phyloP scores from a whole-genome alignment of 2,113 vertebrate genomes.

The Cottus gobio region DNA sequence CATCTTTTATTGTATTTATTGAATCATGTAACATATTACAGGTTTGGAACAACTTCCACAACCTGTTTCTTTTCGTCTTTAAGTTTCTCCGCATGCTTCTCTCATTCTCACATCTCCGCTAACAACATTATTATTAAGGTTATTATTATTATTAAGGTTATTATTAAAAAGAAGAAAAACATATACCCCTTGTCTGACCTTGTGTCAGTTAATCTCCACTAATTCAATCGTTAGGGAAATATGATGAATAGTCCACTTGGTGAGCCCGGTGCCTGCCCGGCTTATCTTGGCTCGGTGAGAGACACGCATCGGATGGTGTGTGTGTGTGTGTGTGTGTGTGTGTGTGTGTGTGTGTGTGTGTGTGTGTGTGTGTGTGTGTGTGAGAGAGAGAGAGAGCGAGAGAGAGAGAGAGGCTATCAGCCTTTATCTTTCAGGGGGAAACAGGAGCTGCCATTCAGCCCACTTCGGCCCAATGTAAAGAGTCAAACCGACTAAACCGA shows the following conservation, averaged over 20 bases:
- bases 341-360: constrained; percentile 9
- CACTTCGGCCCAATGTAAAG: constrained; percentile 17
- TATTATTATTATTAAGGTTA: not conserved
- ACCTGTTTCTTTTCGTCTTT: not conserved
- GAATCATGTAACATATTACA: not conserved
- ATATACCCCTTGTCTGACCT: not conserved
- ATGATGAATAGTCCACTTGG: not conserved
- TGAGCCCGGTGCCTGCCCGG: not conserved
- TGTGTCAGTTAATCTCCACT: not conserved
- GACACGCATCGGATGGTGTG: constrained; percentile 23
- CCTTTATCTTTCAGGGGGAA: constrained; percentile 33
- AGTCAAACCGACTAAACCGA: not conserved
- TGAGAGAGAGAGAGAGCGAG: no score
- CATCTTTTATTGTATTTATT: not conserved
- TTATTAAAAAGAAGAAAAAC: no score
- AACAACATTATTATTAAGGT: not conserved
- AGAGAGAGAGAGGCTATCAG: constrained; percentile 6
- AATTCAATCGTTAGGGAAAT: not conserved
- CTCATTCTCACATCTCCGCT: not conserved
- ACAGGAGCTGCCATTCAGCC: constrained; percentile 40
- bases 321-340: not conserved
- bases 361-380: constrained; percentile 2
- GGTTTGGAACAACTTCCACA: no score
- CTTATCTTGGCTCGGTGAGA: constrained; percentile 20
- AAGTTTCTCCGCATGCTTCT: not conserved